These are phyloP conservation scores for Orthonyx spaldingii DNA, from an alignment of 2,113 vertebrate species.

Conservation along the genomic window DNA sequence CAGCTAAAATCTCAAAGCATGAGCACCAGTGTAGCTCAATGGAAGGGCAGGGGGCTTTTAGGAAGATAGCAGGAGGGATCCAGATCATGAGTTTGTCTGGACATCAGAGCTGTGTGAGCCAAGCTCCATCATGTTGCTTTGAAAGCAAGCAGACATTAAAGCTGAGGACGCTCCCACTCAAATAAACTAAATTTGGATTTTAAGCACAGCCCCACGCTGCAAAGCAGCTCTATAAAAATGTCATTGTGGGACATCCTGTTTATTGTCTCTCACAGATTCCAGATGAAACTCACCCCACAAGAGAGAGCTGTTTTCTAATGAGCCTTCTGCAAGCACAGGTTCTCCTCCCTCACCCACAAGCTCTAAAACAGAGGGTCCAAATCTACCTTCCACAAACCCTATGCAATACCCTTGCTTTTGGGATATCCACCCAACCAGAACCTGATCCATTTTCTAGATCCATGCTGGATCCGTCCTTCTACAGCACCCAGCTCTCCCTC, in stretches of 20 bases:
- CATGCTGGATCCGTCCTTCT: neutral
- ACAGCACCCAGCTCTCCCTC: neutral
- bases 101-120: neutral
- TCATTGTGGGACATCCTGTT: neutral
- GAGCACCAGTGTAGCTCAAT: accelerated
- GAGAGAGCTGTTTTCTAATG: neutral
- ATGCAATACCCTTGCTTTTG: neutral
- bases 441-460: neutral
- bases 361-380: neutral
- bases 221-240: constrained; percentile 43
- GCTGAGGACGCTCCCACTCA: neutral
- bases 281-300: neutral
- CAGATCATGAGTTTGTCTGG: neutral
- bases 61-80: neutral
- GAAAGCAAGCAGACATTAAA: constrained; percentile 15
- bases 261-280: constrained; percentile 2
- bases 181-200: constrained; percentile 37
- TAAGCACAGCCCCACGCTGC: neutral
- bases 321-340: neutral
- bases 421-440: neutral
- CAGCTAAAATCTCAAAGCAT: neutral
- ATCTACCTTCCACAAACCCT: neutral
- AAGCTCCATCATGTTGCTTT: neutral
- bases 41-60: neutral
- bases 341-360: neutral